A percentile compares a stretch with the other conserved stretches of the same genome.
Conservation (phyloP, 2,888 invertebrate species). For the Conistra vaccinii region DNA sequence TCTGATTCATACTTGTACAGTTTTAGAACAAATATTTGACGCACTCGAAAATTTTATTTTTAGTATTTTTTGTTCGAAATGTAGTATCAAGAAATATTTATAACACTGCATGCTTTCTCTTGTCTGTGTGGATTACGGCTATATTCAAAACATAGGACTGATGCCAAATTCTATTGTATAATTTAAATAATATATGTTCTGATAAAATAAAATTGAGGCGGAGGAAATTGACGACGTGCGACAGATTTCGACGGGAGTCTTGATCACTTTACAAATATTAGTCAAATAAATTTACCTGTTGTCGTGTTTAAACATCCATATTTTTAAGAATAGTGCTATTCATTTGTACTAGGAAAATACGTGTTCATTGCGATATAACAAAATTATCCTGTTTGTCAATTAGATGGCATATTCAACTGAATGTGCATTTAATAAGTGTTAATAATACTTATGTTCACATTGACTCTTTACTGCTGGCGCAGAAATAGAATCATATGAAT, state of each 20-base stretch:
- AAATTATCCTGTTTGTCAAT: conserved; percentile 40
- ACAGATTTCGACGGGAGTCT: not conserved
- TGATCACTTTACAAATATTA: not conserved
- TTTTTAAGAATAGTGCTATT: conserved; percentile 17
- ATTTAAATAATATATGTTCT: conserved; percentile 27
- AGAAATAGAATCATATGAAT: not conserved
- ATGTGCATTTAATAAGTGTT: not conserved
- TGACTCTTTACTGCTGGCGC: not conserved
- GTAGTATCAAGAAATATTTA: conserved; percentile 34
- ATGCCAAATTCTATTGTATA: conserved; percentile 46
- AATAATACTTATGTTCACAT: not conserved
- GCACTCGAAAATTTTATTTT: conserved; percentile 38
- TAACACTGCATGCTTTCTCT: conserved; percentile 20
- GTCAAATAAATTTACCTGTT: not conserved
- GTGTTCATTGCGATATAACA: conserved; percentile 3
- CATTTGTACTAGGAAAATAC: conserved; percentile 33
- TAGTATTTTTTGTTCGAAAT: conserved; percentile 22
- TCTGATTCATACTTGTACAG: conserved; percentile 31
- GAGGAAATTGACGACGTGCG: not conserved
- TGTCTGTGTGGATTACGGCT: conserved; percentile 19
- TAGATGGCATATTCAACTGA: not conserved
- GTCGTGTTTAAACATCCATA: not conserved
- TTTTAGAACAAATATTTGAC: conserved; percentile 50
- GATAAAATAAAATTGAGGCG: not conserved
- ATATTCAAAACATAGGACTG: conserved; percentile 36